Base-by-base conservation (phyloP, 2,888 invertebrate species). In the Leucoma salicis region DNA sequence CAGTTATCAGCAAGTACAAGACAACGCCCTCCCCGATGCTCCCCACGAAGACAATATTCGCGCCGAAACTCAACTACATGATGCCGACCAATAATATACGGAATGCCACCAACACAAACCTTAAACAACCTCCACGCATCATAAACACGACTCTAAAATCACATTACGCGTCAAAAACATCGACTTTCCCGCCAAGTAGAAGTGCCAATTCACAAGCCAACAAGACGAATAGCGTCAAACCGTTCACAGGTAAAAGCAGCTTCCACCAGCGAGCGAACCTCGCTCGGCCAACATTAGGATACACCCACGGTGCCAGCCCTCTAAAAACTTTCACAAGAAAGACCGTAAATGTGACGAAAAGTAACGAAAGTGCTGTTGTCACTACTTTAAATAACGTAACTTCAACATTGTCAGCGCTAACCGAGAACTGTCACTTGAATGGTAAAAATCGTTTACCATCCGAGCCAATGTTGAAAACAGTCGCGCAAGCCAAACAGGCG, bases 401-500 rank as follows among this genome's bases (percentile, higher is more conserved):
- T 0, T 82, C 89, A 1, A 87, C 88, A 0, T 42, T 89, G 11
- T 82, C 89, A 0, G 82, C 88, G 0, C 51, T 89, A 25, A 89
- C 89, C 0, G 89, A 89, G 42, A 89, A 89, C 63, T 89, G 89
- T 35, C 74, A 88, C 65, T 65, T 89, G 49, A 88, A 90, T 51
- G 87, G 86, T 31, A 89, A 88, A 52, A 85, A 84, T 37, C 68
- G 88, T 7, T 48, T 86, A 0, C 81, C 86, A 0, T 82, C 87
- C 1, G 88, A 90, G 37, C 81, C 84, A 11, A 89, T 85, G 51
- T 59, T 83, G 12, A 88, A 82, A 63, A 57, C 70, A 0, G 71
- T 56, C 0, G 55, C 73, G 0, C 71, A 74, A 31, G 42, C 53
- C 1, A 82, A 82, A 65, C 60, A 68, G 0, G 53, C 71, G 0